Evolutionary conservation across 2,797 vertebrate species (phyloP).

Genomic region (Acanthopagrus latus): DNA sequence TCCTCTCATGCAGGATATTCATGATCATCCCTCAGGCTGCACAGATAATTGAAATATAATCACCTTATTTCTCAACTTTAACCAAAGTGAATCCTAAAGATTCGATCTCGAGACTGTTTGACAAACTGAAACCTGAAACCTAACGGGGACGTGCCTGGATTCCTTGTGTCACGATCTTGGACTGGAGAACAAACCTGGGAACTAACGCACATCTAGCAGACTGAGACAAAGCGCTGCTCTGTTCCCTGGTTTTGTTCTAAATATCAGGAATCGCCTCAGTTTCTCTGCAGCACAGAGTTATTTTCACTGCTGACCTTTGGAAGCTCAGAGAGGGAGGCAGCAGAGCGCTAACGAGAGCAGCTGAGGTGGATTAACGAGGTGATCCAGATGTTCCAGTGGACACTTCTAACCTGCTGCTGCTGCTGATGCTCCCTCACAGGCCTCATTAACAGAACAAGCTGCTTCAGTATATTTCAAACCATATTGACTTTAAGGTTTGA

Average conservation of each 20-base stretch:
- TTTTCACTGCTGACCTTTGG: slow-evolving; percentile 32
- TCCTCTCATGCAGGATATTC: too few species aligned
- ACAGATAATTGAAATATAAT: too few species aligned
- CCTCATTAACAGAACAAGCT: slow-evolving; percentile 7
- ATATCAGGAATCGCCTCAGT: too few species aligned
- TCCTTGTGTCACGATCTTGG: too few species aligned
- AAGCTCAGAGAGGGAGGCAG: neutral
- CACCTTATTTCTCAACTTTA: too few species aligned
- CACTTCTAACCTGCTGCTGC: slow-evolving; percentile 24
- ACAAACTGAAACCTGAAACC: too few species aligned
- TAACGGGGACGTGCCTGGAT: too few species aligned
- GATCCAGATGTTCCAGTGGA: slow-evolving; percentile 61
- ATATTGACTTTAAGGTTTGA: neutral
- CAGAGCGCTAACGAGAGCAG: slow-evolving; percentile 37
- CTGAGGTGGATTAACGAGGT: slow-evolving; percentile 43
- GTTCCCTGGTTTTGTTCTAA: neutral
- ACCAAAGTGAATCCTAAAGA: too few species aligned
- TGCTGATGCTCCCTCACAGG: slow-evolving; percentile 16
- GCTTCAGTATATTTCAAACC: neutral
- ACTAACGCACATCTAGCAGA: neutral
- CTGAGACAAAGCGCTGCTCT: neutral
- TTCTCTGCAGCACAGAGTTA: neutral
- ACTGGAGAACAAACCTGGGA: neutral
- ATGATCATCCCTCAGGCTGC: too few species aligned
- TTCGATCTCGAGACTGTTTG: too few species aligned